Base-by-base conservation (phyloP, 2,888 invertebrate genomes). In the Dermolepida albohirtum region DNA sequence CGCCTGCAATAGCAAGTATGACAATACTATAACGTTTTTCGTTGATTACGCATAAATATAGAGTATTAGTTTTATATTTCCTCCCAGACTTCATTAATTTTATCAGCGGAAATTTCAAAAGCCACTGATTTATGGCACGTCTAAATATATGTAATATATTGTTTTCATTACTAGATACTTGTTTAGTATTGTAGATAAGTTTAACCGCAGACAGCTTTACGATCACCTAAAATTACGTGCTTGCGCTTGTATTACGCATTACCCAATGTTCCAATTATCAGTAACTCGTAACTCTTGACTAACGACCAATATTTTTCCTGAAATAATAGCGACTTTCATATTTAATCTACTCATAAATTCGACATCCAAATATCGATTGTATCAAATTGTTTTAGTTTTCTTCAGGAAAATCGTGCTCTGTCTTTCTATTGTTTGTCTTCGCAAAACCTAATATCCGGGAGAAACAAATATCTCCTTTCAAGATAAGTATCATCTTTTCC, bases 231-330 rank as follows among this genome's bases (percentile, higher is more conserved):
- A 40, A 54, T 54, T 40, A 54, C 40, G 16, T 17, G n/a, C 11
- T 40, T 54, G 17, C 40, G 10, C 22, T 41, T 54, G 40, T 8
- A 40, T 16, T 10, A 14, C 11, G 17, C 16, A 54, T 16, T 11
- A 16, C 17, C 54, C 40, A 40, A 54, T 54, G 39, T 54, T 40
- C 54, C 54, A 54, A 54, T 54, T 54, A 54, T 16, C 54, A 54
- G 54, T 11, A 40, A 5, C 0, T 54, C 54, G 40, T 54, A 54
- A 54, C 16, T 54, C 16, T 17, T 14, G 7, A 54, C 8, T 39
- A 52, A 52, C 51, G 8, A 2, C 54, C 54, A 39, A 14, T 40
- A 29, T 16, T 40, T 40, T 40, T 40, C 11, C 54, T 16, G 16
- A 22, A n/a, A 51, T 12, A 27, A 29, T 22, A 51, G 1, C 51